A percentile compares a stretch with the other conserved stretches of the same genome.
These are phyloP conservation scores for Coregonus clupeaformis DNA, from an alignment of 2,113 vertebrate species.

Conservation along the genomic window DNA sequence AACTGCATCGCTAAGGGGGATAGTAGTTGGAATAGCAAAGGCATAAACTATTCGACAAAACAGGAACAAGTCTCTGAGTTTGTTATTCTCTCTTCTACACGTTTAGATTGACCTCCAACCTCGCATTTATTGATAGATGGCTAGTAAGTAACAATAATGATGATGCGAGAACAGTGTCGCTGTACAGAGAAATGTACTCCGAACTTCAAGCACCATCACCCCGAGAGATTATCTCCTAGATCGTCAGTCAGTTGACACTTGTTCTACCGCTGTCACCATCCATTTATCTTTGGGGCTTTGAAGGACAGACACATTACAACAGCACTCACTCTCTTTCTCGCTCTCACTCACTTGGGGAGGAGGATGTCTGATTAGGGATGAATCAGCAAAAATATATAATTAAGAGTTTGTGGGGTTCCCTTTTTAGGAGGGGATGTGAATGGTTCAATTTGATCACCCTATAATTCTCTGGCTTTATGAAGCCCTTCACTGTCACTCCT, in stretches of 20 bases:
- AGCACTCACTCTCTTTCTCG: too few relatives aligned
- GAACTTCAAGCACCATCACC: neutral
- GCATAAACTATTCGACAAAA: neutral
- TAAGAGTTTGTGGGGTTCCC: conserved; percentile 6
- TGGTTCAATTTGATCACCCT: conserved; percentile 23
- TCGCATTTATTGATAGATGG: neutral
- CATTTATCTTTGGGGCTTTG: conserved; percentile 2
- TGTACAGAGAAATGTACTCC: neutral
- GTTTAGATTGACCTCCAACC: neutral
- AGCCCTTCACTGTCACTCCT: conserved; percentile 21
- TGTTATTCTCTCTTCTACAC: neutral
- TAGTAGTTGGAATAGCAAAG: neutral
- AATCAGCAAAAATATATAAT: conserved; percentile 11
- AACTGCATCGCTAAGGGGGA: too few relatives aligned
- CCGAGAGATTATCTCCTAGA: neutral
- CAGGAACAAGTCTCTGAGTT: neutral
- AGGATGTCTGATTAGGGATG: conserved; percentile 9
- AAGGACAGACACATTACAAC: neutral
- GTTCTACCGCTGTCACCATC: neutral
- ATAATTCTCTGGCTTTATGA: conserved; percentile 21
- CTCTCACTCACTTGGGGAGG: neutral
- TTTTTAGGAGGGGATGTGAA: conserved; percentile 3
- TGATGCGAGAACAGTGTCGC: neutral
- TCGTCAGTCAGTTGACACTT: conserved; percentile 1
- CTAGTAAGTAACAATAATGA: neutral